These are phyloP conservation scores for Epiperipatus broadwayi DNA, from an alignment of 2,888 invertebrate genomes.

Conservation along the genomic window DNA sequence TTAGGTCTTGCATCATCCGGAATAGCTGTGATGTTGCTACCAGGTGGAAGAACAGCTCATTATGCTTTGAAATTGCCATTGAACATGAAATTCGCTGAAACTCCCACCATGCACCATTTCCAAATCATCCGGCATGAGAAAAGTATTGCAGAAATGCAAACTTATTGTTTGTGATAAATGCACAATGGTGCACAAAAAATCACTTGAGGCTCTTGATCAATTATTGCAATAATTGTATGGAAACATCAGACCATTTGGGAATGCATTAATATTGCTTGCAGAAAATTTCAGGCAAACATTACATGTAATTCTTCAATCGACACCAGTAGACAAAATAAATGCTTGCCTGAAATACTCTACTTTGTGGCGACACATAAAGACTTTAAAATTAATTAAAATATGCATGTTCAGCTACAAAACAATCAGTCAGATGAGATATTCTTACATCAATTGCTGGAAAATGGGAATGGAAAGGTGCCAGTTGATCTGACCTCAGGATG, in stretches of 20 bases:
- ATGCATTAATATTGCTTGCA: too few species aligned
- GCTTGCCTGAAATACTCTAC: conserved; percentile 20
- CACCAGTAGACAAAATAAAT: conserved; percentile 17
- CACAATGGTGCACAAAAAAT: conserved; percentile 11
- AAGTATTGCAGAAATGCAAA: conserved; percentile 7
- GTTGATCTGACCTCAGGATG: conserved; percentile 8
- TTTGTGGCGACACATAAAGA: conserved; percentile 17
- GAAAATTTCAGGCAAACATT: conserved; percentile 20
- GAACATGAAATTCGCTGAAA: conserved; percentile 20
- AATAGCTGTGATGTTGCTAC: conserved; percentile 30
- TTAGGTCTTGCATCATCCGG: conserved; percentile 29
- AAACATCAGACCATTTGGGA: too few species aligned
- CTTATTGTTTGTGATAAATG: conserved; percentile 11
- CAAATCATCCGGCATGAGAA: conserved; percentile 16
- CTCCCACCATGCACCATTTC: conserved; percentile 24
- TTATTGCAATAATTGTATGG: not conserved
- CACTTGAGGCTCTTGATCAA: conserved; percentile 8
- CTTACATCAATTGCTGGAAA: conserved; percentile 13
- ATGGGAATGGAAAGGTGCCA: conserved; percentile 14
- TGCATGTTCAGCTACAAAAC: conserved; percentile 14
- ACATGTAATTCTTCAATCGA: conserved; percentile 17
- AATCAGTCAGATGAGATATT: conserved; percentile 12
- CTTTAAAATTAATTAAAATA: conserved; percentile 15
- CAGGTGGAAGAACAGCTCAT: conserved; percentile 28
- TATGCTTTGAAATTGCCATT: conserved; percentile 26